phyloP scores from a whole-genome alignment of 2,888 invertebrate genomes.

The Scotopteryx bipunctaria region DNA sequence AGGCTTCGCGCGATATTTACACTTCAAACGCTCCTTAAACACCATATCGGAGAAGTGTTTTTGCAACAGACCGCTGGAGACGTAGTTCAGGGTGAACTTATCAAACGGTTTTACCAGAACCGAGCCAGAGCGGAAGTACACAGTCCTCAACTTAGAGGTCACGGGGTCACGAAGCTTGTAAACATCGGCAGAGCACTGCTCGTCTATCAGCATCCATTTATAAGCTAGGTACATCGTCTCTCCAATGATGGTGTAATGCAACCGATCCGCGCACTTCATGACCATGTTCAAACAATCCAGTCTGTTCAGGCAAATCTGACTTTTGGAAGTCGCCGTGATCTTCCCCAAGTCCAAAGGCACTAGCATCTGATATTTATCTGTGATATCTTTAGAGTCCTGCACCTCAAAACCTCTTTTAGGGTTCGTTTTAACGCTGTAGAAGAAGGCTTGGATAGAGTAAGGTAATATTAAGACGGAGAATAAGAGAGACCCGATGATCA shows the following conservation, averaged over 20 bases:
- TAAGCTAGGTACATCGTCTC: conserved; percentile 29
- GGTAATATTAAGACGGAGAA: conserved; percentile 45
- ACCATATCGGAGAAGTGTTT: conserved; percentile 30
- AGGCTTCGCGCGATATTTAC: conserved; percentile 26
- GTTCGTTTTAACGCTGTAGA: conserved; percentile 43
- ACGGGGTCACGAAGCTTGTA: conserved; percentile 40
- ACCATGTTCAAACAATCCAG: conserved; percentile 42
- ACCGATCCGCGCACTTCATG: conserved; percentile 24
- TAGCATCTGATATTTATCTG: conserved; percentile 22
- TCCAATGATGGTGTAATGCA: conserved; percentile 40
- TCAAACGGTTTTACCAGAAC: conserved; percentile 32
- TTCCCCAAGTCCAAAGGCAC: conserved; percentile 20
- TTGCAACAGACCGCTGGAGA: conserved; percentile 37
- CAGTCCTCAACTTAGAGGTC: conserved; percentile 33
- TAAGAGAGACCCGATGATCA: conserved; percentile 43
- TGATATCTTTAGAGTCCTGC: conserved; percentile 32
- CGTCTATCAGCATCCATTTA: conserved; percentile 39
- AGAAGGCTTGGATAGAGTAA: conserved; percentile 43
- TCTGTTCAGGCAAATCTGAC: conserved; percentile 35
- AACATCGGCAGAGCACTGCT: conserved; percentile 34
- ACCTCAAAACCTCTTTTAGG: conserved; percentile 43
- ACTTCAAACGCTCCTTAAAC: conserved; percentile 37
- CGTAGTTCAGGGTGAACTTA: conserved; percentile 25
- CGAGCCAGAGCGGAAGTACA: conserved; percentile 51
- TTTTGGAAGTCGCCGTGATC: background rate